phyloP scores from a whole-genome alignment of 2,888 invertebrate genomes.

The Thecocarcelia acutangulata region DNA sequence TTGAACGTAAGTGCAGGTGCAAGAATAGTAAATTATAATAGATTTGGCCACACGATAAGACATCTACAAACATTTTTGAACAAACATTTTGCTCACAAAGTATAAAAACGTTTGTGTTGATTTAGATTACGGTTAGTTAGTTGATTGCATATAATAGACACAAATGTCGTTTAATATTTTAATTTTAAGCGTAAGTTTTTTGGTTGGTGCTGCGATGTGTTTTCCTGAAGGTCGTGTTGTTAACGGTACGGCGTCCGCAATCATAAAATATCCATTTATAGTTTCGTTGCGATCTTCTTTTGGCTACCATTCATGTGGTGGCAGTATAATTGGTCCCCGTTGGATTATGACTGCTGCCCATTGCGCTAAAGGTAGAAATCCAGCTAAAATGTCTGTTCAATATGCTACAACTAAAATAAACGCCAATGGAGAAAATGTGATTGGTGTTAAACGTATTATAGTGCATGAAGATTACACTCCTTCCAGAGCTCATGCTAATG shows the following conservation, averaged over 20 bases:
- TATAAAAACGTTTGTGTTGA: constrained; percentile 37
- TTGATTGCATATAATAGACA: background rate
- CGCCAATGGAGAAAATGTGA: constrained; percentile 73
- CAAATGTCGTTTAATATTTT: constrained; percentile 50
- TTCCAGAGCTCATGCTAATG: constrained; percentile 76
- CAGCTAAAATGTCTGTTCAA: constrained; percentile 72
- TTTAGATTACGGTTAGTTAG: constrained; percentile 12
- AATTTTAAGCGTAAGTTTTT: constrained; percentile 8
- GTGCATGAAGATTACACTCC: constrained; percentile 77
- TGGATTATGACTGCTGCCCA: constrained; percentile 78
- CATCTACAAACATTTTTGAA: background rate
- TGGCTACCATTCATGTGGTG: constrained; percentile 76
- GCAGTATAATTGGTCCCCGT: constrained; percentile 73
- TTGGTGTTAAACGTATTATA: constrained; percentile 74
- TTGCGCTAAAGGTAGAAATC: constrained; percentile 71
- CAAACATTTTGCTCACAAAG: too few species aligned
- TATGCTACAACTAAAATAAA: constrained; percentile 74
- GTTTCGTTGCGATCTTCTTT: constrained; percentile 74
- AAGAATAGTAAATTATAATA: constrained; percentile 26
- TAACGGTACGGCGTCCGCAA: constrained; percentile 76
- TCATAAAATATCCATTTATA: constrained; percentile 76
- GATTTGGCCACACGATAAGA: constrained; percentile 31
- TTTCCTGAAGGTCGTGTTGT: constrained; percentile 75
- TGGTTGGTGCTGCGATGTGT: constrained; percentile 52
- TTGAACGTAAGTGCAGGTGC: background rate